These are phyloP conservation scores for Pimpla rufipes DNA, from an alignment of 2,888 invertebrate species.

Conservation along the genomic window DNA sequence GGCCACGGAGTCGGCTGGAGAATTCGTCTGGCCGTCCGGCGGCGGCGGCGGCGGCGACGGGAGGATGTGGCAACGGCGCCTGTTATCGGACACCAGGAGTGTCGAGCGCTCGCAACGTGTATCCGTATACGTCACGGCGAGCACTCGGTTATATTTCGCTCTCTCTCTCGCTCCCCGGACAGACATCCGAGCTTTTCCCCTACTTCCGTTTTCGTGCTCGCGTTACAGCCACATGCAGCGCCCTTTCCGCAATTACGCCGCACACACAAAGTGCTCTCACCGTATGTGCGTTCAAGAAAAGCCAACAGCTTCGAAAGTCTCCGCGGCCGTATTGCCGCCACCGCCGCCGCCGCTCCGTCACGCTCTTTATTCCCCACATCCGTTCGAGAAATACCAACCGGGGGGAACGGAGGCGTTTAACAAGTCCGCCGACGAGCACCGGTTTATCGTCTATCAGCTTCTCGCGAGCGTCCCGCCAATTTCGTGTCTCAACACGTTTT, in stretches of 20 bases:
- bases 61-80: conserved; percentile 69
- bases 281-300: neutral
- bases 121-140: conserved; percentile 46
- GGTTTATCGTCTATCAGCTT: conserved; percentile 7
- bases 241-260: conserved; percentile 5
- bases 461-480: conserved; percentile 13
- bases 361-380: conserved; percentile 59
- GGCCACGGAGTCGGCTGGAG: conserved; percentile 34
- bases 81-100: conserved; percentile 69
- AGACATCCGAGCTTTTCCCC: conserved; percentile 42
- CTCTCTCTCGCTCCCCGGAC: neutral
- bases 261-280: neutral
- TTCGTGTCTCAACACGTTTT: conserved; percentile 39
- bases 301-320: conserved; percentile 20
- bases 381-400: conserved; percentile 41
- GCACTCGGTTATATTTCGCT: conserved; percentile 15
- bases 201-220: conserved; percentile 59
- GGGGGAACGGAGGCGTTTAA: conserved; percentile 33
- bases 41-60: conserved; percentile 48
- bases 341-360: conserved; percentile 51
- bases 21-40: conserved; percentile 32
- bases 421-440: conserved; percentile 21
- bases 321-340: conserved; percentile 24
- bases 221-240: conserved; percentile 21
- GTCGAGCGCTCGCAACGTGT: conserved; percentile 49